Percentiles rank a stretch among this genome's conserved stretches.
These are phyloP conservation scores for Phthorimaea operculella DNA, from an alignment of 1,140 invertebrate species.

Conservation along the genomic window DNA sequence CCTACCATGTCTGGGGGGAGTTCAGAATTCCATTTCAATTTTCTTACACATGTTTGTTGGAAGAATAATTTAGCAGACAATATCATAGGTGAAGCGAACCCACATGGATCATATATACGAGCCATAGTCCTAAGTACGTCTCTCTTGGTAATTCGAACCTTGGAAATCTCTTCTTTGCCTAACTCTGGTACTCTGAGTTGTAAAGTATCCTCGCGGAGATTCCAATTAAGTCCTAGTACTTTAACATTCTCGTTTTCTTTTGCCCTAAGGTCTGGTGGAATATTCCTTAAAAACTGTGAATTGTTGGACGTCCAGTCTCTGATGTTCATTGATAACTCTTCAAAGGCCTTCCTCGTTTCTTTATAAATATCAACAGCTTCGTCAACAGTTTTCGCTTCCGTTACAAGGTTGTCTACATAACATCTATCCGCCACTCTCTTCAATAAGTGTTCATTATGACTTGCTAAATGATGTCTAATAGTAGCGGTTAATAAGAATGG, in stretches of 20 bases:
- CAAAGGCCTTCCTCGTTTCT: neutral
- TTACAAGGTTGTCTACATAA: conserved; percentile 11
- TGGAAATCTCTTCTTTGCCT: neutral
- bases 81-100: conserved; percentile 7
- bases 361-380: conserved; percentile 8
- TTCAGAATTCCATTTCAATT: conserved; percentile 9
- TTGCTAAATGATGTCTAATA: conserved; percentile 5
- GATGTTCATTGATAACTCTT: conserved; percentile 9
- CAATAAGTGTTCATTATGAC: neutral
- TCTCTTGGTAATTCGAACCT: neutral
- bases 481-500: conserved; percentile 11
- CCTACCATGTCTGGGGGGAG: conserved; percentile 4
- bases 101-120: conserved; percentile 10
- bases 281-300: neutral
- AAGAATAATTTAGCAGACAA: conserved; percentile 7
- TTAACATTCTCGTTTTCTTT: neutral
- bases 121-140: neutral
- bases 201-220: conserved; percentile 5
- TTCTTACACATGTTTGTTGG: conserved; percentile 8
- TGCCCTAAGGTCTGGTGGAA: neutral
- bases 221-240: conserved; percentile 5
- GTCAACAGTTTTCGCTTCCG: neutral
- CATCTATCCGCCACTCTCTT: conserved; percentile 6
- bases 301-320: conserved; percentile 10
- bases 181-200: conserved; percentile 1